phyloP scores from a whole-genome alignment of 1,140 invertebrate genomes.

The Atta cephalotes region DNA sequence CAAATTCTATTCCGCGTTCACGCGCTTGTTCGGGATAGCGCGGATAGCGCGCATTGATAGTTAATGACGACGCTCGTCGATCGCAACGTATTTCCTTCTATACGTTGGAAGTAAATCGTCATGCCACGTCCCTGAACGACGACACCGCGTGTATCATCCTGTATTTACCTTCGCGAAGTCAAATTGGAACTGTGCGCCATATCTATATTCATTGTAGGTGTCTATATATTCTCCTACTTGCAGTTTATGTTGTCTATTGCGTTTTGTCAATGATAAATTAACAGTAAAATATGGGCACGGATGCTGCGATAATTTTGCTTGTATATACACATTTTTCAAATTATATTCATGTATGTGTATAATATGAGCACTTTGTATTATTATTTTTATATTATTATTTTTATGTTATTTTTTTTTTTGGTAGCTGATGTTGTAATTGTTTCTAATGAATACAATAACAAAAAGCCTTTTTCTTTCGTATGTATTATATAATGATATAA shows the following conservation, averaged over 20 bases:
- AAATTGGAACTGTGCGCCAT: conserved; percentile 14
- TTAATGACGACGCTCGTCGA: conserved; percentile 32
- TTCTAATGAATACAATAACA: neutral
- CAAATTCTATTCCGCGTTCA: conserved; percentile 57
- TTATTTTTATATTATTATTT: neutral
- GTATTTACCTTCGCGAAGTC: conserved; percentile 32
- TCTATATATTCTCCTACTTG: neutral
- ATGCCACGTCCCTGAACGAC: conserved; percentile 34
- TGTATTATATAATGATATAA: neutral
- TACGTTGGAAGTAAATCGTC: conserved; percentile 23
- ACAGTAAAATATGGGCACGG: neutral
- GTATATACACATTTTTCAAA: neutral
- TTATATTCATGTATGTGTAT: too few relatives aligned
- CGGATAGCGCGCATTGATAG: conserved; percentile 39
- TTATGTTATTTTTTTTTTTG: neutral
- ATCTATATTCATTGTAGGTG: neutral
- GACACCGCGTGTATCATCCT: conserved; percentile 25
- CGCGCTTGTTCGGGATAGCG: neutral
- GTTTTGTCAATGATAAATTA: conserved; percentile 25
- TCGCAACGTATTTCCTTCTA: conserved; percentile 47
- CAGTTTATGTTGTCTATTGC: neutral
- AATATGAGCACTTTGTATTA: neutral
- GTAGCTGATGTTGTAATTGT: neutral
- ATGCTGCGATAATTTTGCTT: neutral
- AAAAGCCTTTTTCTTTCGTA: neutral